These are phyloP conservation scores for Euschistus heros DNA, from an alignment of 1,140 invertebrate genomes.

Conservation along the genomic window DNA sequence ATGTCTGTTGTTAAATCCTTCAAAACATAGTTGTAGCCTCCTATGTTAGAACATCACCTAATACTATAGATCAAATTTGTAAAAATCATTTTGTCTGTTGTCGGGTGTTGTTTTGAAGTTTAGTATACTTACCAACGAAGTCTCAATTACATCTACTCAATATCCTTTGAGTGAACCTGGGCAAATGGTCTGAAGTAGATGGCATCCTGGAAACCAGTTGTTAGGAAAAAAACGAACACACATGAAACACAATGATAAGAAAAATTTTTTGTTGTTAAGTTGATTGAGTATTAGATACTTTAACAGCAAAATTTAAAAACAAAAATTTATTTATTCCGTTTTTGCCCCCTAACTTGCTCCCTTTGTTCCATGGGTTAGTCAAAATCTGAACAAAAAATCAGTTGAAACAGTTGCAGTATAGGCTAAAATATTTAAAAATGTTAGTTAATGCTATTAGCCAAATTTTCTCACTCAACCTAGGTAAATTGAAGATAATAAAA, in stretches of 20 bases:
- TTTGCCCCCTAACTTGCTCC: too few species aligned
- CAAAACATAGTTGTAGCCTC: too few species aligned
- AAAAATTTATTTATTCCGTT: too few species aligned
- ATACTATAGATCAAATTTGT: neutral
- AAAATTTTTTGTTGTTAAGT: slow-evolving; percentile 9
- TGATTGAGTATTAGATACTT: slow-evolving; percentile 5
- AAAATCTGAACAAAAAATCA: too few species aligned
- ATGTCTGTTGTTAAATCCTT: too few species aligned
- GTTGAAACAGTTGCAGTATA: too few species aligned
- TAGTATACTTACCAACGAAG: slow-evolving; percentile 4
- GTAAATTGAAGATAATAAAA: too few species aligned
- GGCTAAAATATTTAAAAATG: too few species aligned
- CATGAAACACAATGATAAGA: slow-evolving; percentile 16
- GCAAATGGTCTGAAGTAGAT: neutral
- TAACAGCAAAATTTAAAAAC: neutral
- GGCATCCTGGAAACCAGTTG: slow-evolving; percentile 13
- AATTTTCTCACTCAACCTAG: too few species aligned
- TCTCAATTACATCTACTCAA: slow-evolving; percentile 5
- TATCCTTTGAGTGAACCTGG: slow-evolving; percentile 12
- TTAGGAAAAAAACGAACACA: slow-evolving; percentile 13
- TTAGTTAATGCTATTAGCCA: too few species aligned
- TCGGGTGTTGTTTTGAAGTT: slow-evolving; percentile 9
- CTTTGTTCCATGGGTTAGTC: too few species aligned
- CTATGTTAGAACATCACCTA: too few species aligned
- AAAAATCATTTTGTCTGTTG: neutral